Evolutionary conservation across 2,888 invertebrate species (phyloP).

Genomic region (Mantis religiosa): DNA sequence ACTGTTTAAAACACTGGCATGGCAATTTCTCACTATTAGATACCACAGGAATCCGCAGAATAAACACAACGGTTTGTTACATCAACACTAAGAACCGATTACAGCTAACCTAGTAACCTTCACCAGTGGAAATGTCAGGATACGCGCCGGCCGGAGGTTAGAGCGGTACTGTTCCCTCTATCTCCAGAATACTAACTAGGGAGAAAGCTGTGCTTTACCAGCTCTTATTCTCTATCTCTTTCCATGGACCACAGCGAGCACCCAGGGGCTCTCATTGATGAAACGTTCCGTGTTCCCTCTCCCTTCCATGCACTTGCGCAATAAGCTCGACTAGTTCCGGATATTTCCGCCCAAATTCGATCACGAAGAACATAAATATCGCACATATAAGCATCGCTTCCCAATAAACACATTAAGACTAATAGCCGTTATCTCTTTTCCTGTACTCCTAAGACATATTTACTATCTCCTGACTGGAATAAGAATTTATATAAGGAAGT

Average conservation of each 20-base stretch:
- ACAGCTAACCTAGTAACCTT: background rate
- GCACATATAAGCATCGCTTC: background rate
- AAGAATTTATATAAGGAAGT: background rate
- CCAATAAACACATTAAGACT: background rate
- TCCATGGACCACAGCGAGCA: background rate
- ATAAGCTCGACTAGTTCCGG: background rate
- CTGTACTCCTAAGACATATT: too few relatives aligned
- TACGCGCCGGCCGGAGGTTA: background rate
- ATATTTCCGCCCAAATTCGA: background rate
- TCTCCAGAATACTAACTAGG: background rate
- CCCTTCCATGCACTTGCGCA: background rate
- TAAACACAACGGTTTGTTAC: background rate
- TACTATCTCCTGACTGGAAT: background rate
- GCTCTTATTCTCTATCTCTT: background rate
- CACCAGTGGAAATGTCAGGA: background rate
- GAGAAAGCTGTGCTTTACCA: background rate
- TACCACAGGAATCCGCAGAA: background rate
- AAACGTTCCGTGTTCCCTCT: background rate
- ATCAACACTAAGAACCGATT: background rate
- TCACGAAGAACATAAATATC: background rate
- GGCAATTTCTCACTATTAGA: background rate
- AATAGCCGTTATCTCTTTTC: background rate
- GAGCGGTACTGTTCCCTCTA: background rate
- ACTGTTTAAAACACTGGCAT: background rate
- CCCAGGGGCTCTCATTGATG: background rate